Conservation (phyloP, 92 coral and sea anemone species). For the Porites cylindrica region DNA sequence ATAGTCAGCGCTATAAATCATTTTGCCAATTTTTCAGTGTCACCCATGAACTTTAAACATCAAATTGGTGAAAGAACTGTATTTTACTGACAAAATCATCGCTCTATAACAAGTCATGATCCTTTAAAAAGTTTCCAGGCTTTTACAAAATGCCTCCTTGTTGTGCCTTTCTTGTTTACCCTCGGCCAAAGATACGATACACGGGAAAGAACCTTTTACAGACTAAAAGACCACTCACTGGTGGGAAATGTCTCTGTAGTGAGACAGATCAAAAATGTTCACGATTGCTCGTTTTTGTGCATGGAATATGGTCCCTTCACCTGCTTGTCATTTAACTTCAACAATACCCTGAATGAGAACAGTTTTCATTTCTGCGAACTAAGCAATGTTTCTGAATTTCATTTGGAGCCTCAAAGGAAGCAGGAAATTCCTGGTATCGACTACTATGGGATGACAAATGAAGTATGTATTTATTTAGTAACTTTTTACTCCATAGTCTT, state of each 20-base stretch:
- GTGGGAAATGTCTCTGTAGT: slow-evolving; percentile 3
- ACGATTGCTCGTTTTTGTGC: slow-evolving; percentile 1
- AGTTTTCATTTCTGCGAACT: background rate
- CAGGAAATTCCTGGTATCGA: background rate
- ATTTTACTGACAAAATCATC: too few relatives aligned
- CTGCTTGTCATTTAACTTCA: slow-evolving; percentile 22
- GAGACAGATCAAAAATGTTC: background rate
- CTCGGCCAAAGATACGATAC: background rate
- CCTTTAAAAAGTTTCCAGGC: background rate
- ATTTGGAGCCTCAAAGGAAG: background rate
- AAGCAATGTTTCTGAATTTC: background rate
- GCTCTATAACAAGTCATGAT: too few relatives aligned
- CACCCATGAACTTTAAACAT: too few relatives aligned
- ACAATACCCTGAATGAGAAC: background rate
- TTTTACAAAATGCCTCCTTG: background rate
- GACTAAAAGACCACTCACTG: background rate
- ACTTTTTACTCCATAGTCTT: too few relatives aligned
- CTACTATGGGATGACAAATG: slow-evolving; percentile 6
- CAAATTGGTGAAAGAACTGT: too few relatives aligned
- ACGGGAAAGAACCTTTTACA: slow-evolving; percentile 1
- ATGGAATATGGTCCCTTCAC: background rate
- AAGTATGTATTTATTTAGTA: background rate
- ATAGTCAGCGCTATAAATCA: too few relatives aligned
- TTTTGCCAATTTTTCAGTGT: too few relatives aligned
- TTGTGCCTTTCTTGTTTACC: background rate